A percentile compares a stretch with the other conserved stretches of the same genome.
Evolutionary conservation across 1,140 invertebrate genomes (phyloP).

Genomic region (Drosophila sechellia): DNA sequence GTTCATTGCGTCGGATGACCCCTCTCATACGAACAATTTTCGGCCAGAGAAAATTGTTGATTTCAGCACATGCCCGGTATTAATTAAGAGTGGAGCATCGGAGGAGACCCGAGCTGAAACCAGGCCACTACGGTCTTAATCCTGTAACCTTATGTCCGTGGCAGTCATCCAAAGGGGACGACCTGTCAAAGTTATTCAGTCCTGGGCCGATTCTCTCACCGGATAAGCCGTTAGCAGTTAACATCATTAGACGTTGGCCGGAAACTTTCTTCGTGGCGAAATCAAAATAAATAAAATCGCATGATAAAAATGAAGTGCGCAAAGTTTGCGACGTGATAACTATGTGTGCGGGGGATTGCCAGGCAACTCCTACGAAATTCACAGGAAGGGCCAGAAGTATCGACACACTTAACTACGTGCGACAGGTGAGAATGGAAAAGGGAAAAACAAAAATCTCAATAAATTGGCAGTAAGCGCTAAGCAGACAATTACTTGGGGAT

Average conservation of each 20-base stretch:
- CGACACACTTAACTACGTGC: constrained; percentile 53
- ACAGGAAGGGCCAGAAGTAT: constrained; percentile 35
- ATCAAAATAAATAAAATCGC: constrained; percentile 81
- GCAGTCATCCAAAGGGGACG: constrained; percentile 32
- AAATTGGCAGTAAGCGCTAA: constrained; percentile 73
- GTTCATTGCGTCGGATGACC: constrained; percentile 34
- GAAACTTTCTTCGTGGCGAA: constrained; percentile 66
- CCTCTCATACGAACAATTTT: neutral
- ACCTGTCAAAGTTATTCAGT: constrained; percentile 63
- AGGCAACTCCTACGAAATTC: constrained; percentile 14
- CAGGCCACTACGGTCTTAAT: constrained; percentile 18
- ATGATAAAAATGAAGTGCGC: constrained; percentile 77
- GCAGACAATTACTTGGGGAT: constrained; percentile 79
- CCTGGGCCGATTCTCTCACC: constrained; percentile 58
- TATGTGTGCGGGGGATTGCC: constrained; percentile 52
- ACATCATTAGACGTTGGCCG: constrained; percentile 66
- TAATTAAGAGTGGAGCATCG: constrained; percentile 60
- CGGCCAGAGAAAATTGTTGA: constrained; percentile 43
- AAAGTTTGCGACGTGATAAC: constrained; percentile 78
- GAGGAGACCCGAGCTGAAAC: constrained; percentile 20
- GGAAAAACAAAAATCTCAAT: constrained; percentile 66
- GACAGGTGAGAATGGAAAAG: constrained; percentile 58
- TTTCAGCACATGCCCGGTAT: constrained; percentile 56
- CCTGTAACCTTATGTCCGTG: constrained; percentile 26
- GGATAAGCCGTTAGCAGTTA: constrained; percentile 71